Conservation (phyloP, 2,797 vertebrate genomes). For the Alcedo quadribrachys region DNA sequence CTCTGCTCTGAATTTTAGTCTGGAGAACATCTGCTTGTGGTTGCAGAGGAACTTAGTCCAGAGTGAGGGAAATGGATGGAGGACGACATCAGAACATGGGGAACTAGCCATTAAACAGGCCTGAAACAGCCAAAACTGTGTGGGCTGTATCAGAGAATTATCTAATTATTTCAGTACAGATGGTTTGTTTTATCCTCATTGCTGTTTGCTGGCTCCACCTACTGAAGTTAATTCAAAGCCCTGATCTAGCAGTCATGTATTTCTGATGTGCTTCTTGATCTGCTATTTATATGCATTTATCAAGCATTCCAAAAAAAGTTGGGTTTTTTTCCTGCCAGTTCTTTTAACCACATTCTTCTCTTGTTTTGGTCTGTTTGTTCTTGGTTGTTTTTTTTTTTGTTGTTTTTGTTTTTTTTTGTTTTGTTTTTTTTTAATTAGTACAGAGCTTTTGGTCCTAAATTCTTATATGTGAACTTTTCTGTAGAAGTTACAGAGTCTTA, state of each 20-base stretch:
- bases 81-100: neutral
- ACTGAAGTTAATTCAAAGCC: constrained; percentile 11
- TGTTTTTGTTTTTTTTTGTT: no score
- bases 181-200: constrained; percentile 15
- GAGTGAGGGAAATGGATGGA: neutral
- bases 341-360: neutral
- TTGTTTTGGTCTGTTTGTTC: neutral
- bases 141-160: constrained; percentile 22
- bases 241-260: neutral
- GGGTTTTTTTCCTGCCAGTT: neutral
- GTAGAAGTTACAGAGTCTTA: neutral
- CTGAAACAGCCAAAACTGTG: constrained; percentile 14
- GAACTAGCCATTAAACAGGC: neutral
- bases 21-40: constrained; percentile 36
- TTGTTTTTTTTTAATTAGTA: neutral
- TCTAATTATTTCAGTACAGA: constrained; percentile 31
- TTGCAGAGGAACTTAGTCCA: neutral
- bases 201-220: constrained; percentile 32
- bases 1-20: neutral
- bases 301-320: neutral
- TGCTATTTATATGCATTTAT: neutral
- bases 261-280: neutral
- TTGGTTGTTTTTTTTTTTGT: no score
- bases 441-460: neutral
- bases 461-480: neutral